Evolutionary conservation across 2,797 vertebrate genomes (phyloP).

Genomic region (Oreochromis mossambicus): DNA sequence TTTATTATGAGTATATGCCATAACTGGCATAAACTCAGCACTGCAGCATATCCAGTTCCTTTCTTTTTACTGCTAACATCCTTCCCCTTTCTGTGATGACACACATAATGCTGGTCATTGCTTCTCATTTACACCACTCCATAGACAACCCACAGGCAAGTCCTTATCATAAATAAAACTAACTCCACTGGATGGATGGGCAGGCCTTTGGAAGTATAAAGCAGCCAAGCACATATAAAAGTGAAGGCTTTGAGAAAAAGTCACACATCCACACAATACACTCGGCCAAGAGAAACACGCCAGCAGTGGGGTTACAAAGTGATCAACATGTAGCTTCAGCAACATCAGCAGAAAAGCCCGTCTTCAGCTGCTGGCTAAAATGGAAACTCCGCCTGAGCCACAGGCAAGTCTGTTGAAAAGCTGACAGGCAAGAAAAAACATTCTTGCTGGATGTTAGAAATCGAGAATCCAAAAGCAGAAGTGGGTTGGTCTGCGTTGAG

Average conservation of each 20-base stretch:
- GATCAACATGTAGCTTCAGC: constrained; percentile 7
- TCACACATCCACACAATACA: background rate
- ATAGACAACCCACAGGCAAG: background rate
- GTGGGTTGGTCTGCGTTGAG: background rate
- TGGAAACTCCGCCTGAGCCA: constrained; percentile 7
- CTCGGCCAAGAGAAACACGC: background rate
- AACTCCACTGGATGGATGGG: background rate
- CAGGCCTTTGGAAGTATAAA: background rate
- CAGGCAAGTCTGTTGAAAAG: constrained; percentile 12
- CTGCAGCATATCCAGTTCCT: background rate
- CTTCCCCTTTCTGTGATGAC: constrained; percentile 4
- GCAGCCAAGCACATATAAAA: background rate
- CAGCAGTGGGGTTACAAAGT: constrained; percentile 11
- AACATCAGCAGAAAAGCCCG: constrained; percentile 37
- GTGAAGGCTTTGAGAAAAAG: background rate
- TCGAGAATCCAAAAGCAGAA: constrained; percentile 45
- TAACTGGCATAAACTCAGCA: background rate
- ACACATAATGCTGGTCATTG: background rate
- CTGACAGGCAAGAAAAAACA: constrained; percentile 15
- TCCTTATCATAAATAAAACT: background rate
- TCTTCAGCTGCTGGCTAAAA: constrained; percentile 17
- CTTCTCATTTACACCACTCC: background rate
- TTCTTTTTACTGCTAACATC: background rate
- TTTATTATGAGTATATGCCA: background rate
- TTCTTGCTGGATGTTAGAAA: constrained; percentile 21